A percentile compares a stretch with the other conserved stretches of the same genome.
Evolutionary conservation across 2,888 invertebrate species (phyloP).

Genomic region (Eudasyphora cyanicolor): DNA sequence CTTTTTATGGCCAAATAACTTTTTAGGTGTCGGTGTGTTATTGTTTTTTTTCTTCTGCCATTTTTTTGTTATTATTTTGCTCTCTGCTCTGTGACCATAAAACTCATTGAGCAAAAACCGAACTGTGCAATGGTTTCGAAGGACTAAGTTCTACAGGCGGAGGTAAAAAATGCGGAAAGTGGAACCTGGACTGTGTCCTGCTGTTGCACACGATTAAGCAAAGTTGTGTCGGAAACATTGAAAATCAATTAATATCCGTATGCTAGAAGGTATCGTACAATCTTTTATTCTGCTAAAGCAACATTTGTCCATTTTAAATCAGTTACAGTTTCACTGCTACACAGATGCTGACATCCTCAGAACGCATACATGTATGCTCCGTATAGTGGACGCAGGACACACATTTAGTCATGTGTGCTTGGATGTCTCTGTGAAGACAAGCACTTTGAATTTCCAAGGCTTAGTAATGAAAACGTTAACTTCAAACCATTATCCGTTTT

Average conservation of each 20-base stretch:
- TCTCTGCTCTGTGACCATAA: neutral
- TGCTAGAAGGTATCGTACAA: slow-evolving; percentile 38
- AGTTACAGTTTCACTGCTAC: slow-evolving; percentile 5
- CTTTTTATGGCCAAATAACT: slow-evolving; percentile 3
- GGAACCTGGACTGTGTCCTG: slow-evolving; percentile 22
- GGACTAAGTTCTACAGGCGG: neutral
- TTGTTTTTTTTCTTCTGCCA: neutral
- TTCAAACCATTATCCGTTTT: slow-evolving; percentile 5
- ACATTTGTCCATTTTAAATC: slow-evolving; percentile 34
- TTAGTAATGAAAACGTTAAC: slow-evolving; percentile 3
- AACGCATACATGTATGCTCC: neutral
- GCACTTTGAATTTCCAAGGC: neutral
- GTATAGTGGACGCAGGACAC: neutral
- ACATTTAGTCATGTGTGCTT: neutral
- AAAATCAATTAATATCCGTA: slow-evolving; percentile 52
- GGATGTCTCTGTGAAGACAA: neutral
- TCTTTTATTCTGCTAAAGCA: slow-evolving; percentile 37
- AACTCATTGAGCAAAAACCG: neutral
- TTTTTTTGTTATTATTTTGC: neutral
- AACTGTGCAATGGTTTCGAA: neutral
- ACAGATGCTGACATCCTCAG: neutral
- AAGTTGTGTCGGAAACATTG: slow-evolving; percentile 52
- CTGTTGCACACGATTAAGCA: slow-evolving; percentile 49
- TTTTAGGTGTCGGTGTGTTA: neutral
- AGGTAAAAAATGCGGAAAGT: neutral